Evolutionary conservation across 1,140 invertebrate genomes (phyloP).

Genomic region (Samia ricini): DNA sequence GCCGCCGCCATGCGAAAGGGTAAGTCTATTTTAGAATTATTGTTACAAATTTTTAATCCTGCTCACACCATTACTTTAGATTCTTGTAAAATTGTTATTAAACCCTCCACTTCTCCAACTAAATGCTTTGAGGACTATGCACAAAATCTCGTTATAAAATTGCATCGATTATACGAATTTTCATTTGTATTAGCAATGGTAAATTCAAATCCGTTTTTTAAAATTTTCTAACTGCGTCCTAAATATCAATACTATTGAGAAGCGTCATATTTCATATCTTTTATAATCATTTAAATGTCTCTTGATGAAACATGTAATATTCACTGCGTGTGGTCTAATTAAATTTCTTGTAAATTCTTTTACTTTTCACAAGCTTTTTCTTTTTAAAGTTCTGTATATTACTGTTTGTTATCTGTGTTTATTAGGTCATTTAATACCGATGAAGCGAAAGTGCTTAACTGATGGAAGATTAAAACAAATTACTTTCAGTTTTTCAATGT

Average conservation of each 20-base stretch:
- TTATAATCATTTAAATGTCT: not conserved
- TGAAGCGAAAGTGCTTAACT: constrained; percentile 1
- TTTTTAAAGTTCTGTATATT: not conserved
- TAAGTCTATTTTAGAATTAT: constrained; percentile 29
- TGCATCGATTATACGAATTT: not conserved
- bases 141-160: not conserved
- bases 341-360: not conserved
- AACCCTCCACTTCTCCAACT: too few relatives aligned
- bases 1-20: constrained; percentile 62
- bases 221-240: not conserved
- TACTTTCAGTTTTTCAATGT: constrained; percentile 49
- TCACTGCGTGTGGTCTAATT: not conserved
- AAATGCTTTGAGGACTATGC: too few relatives aligned
- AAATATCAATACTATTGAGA: not conserved
- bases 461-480: constrained; percentile 28
- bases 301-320: not conserved
- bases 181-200: not conserved
- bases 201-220: not conserved
- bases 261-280: not conserved
- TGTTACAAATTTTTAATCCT: not conserved
- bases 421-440: not conserved
- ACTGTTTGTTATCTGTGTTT: constrained; percentile 2
- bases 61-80: too few relatives aligned
- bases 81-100: not conserved
- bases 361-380: not conserved